Conservation (phyloP, 2,113 vertebrate species). For the Gambusia holbrooki region DNA sequence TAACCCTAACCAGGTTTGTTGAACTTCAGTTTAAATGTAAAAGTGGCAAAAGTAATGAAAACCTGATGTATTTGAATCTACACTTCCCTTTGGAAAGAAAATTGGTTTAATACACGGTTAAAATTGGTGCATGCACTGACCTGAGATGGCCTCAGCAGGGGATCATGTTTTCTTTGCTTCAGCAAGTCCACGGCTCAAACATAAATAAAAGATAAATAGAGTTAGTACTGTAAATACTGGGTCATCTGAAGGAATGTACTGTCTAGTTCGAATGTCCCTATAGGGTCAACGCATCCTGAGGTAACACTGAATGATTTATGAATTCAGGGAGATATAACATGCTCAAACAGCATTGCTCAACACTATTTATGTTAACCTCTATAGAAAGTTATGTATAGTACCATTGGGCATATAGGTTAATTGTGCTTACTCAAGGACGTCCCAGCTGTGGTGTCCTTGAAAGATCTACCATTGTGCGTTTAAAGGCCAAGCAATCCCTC, state of each 20-base stretch:
- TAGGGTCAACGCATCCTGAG: conserved; percentile 46
- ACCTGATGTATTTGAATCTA: neutral
- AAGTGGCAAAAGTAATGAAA: neutral
- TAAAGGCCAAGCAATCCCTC: conserved; percentile 25
- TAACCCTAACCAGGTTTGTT: neutral
- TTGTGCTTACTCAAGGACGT: conserved; percentile 61
- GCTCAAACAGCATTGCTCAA: conserved; percentile 27
- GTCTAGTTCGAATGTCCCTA: conserved; percentile 19
- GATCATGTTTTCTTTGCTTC: conserved; percentile 8
- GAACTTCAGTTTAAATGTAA: neutral
- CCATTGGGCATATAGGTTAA: conserved; percentile 59
- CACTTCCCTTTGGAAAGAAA: neutral
- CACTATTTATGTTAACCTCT: conserved; percentile 24
- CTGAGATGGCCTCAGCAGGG: neutral
- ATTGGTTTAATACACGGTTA: neutral
- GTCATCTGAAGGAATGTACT: conserved; percentile 6
- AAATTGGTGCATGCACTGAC: neutral
- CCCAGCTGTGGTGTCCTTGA: conserved; percentile 33
- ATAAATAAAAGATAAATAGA: conserved; percentile 6
- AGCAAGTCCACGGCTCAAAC: neutral
- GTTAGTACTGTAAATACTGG: conserved; percentile 15
- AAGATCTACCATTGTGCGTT: conserved; percentile 33
- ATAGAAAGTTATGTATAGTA: conserved; percentile 53
- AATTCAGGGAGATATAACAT: conserved; percentile 43
- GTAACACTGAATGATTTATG: conserved; percentile 67